These are phyloP conservation scores for Nebria brevicollis DNA, from an alignment of 2,888 invertebrate genomes.

Conservation along the genomic window DNA sequence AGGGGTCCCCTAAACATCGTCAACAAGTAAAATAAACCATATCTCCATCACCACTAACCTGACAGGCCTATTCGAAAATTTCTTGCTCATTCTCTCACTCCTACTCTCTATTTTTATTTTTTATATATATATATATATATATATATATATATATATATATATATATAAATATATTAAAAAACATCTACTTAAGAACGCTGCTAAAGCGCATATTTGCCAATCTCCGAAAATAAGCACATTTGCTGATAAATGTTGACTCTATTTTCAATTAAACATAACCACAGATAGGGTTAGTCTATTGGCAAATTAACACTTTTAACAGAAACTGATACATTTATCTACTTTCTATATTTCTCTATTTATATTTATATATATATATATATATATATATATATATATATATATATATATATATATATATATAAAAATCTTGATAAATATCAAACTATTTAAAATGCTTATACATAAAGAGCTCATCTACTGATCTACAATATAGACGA, in stretches of 20 bases:
- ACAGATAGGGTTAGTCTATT: too few relatives aligned
- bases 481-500: conserved; percentile 60
- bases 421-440: not conserved
- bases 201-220: not conserved
- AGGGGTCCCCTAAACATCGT: conserved; percentile 45
- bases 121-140: conserved; percentile 33
- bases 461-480: conserved; percentile 62
- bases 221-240: not conserved
- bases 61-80: conserved; percentile 57
- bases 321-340: conserved; percentile 24
- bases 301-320: not conserved
- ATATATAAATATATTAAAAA: conserved; percentile 26
- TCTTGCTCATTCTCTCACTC: conserved; percentile 1
- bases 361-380: conserved; percentile 47
- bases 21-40: conserved; percentile 56
- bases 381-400: conserved; percentile 51
- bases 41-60: conserved; percentile 62
- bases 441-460: conserved; percentile 63
- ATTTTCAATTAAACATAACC: not conserved
- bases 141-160: conserved; percentile 21
- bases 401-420: too few relatives aligned
- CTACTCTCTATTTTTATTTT: not conserved
- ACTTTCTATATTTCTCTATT: conserved; percentile 31
- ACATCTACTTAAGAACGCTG: not conserved
- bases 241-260: not conserved